A percentile compares a stretch with the other conserved stretches of the same genome.
Evolutionary conservation across 2,797 vertebrate species (phyloP).

Genomic region (Philypnodon macrostomus): DNA sequence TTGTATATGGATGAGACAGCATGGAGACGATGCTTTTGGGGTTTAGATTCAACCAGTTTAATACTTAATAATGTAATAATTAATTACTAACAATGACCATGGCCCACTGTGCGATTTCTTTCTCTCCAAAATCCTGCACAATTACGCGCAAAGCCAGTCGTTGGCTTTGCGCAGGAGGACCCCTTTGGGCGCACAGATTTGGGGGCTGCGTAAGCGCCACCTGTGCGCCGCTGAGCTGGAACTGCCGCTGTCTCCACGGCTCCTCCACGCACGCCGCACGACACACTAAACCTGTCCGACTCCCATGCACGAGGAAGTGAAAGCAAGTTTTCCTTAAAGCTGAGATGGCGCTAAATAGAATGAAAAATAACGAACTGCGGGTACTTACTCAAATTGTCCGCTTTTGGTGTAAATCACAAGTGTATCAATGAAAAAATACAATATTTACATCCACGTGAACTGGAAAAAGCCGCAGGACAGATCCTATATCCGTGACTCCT

Average conservation of each 20-base stretch:
- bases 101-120: neutral
- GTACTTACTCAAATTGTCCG: conserved; percentile 40
- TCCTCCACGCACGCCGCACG: conserved; percentile 6
- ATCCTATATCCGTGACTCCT: conserved; percentile 35
- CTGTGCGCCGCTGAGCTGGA: conserved; percentile 27
- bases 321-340: neutral
- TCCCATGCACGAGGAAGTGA: conserved; percentile 41
- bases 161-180: neutral
- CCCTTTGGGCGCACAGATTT: conserved; percentile 15
- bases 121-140: neutral
- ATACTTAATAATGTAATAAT: too few species aligned
- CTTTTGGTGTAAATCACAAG: conserved; percentile 27
- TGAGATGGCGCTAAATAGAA: neutral
- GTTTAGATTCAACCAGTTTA: too few species aligned
- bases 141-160: neutral
- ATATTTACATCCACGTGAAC: conserved; percentile 36
- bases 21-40: too few species aligned
- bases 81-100: neutral
- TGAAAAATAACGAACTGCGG: neutral
- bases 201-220: conserved; percentile 27
- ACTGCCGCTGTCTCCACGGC: conserved; percentile 16
- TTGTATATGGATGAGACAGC: too few species aligned
- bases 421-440: conserved; percentile 25
- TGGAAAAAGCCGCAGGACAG: conserved; percentile 29
- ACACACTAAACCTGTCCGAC: conserved; percentile 40